Evolutionary conservation across 2,888 invertebrate species (phyloP).

Genomic region (Creontiades dilutus): DNA sequence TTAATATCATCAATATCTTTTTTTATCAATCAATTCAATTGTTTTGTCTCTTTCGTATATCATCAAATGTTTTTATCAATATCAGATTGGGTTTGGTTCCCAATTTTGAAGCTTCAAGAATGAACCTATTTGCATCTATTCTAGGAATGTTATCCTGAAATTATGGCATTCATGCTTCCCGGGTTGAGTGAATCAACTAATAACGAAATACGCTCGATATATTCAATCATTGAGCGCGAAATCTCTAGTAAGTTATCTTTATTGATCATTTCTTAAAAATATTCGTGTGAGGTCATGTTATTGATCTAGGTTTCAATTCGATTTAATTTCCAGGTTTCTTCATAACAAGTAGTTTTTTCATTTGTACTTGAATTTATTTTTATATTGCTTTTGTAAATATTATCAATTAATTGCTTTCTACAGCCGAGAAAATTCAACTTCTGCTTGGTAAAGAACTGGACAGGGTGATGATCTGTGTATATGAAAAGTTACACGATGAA

Average conservation of each 20-base stretch:
- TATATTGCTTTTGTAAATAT: background rate
- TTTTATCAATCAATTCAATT: too few relatives aligned
- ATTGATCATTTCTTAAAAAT: too few relatives aligned
- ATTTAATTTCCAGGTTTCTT: too few relatives aligned
- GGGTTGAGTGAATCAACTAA: slow-evolving; percentile 45
- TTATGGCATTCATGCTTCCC: slow-evolving; percentile 67
- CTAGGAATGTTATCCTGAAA: slow-evolving; percentile 72
- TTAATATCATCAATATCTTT: too few relatives aligned
- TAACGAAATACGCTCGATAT: slow-evolving; percentile 21
- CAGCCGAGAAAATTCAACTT: slow-evolving; percentile 67
- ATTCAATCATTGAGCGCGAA: slow-evolving; percentile 56
- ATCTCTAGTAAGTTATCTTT: slow-evolving; percentile 11
- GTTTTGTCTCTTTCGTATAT: too few relatives aligned
- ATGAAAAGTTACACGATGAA: slow-evolving; percentile 71
- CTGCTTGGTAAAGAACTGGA: slow-evolving; percentile 71
- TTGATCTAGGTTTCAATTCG: too few relatives aligned
- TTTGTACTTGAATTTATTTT: background rate
- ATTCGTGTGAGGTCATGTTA: too few relatives aligned
- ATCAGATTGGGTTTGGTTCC: background rate
- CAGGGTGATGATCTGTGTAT: slow-evolving; percentile 71
- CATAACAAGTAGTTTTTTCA: too few relatives aligned
- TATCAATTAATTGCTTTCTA: too few relatives aligned
- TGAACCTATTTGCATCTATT: background rate
- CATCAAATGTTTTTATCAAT: too few relatives aligned
- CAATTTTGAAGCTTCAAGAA: too few relatives aligned